A percentile compares a stretch with the other conserved stretches of the same genome.
These are phyloP conservation scores for Amblyjoppa fuscipennis DNA, from an alignment of 2,888 invertebrate genomes.

Conservation along the genomic window DNA sequence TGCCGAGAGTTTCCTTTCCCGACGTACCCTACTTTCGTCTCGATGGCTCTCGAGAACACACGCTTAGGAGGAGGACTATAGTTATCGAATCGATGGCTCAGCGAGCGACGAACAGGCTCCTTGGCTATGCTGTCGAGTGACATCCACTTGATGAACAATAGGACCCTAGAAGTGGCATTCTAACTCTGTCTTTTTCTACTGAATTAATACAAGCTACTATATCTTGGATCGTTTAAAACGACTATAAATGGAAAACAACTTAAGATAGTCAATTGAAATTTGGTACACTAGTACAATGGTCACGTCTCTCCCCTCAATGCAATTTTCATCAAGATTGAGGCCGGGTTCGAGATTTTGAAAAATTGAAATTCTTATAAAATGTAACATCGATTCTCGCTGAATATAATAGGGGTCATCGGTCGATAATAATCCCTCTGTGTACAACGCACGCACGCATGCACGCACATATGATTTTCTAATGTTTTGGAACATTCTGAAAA, in stretches of 20 bases:
- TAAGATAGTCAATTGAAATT: too few relatives aligned
- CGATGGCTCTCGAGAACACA: conserved; percentile 40
- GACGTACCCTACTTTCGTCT: not conserved
- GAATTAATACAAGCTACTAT: not conserved
- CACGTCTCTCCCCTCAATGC: too few relatives aligned
- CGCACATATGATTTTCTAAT: too few relatives aligned
- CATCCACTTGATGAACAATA: conserved; percentile 39
- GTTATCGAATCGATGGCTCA: conserved; percentile 48
- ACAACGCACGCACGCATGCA: too few relatives aligned
- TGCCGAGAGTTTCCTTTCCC: conserved; percentile 22
- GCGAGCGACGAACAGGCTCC: conserved; percentile 24
- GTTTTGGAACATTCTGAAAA: too few relatives aligned
- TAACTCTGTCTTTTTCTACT: conserved; percentile 13
- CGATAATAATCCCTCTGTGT: too few relatives aligned
- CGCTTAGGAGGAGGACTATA: conserved; percentile 31
- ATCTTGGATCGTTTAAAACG: not conserved
- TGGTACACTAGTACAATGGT: too few relatives aligned
- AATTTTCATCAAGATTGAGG: too few relatives aligned
- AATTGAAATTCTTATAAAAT: too few relatives aligned
- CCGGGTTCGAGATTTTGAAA: too few relatives aligned
- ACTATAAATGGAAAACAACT: too few relatives aligned
- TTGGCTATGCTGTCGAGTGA: conserved; percentile 19
- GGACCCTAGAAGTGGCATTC: conserved; percentile 36
- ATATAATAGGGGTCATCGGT: too few relatives aligned
- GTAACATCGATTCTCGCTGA: not conserved